Evolutionary conservation across 2,888 invertebrate genomes (phyloP).

Genomic region (Bibio marci): DNA sequence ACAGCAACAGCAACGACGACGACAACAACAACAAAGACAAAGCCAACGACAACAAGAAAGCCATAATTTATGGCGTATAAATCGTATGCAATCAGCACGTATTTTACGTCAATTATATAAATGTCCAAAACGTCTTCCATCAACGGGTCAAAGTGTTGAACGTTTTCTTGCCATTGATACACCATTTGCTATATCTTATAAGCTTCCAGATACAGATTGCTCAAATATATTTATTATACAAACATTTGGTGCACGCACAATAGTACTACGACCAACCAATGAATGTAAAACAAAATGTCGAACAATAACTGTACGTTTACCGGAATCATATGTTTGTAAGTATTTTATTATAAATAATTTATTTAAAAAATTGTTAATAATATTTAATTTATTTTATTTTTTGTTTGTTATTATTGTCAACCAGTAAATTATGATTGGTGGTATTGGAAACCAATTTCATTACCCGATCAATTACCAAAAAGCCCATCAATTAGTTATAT

Average conservation of each 20-base stretch:
- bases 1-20: too few species aligned
- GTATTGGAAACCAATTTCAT: slow-evolving; percentile 54
- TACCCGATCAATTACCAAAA: slow-evolving; percentile 39
- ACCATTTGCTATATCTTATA: slow-evolving; percentile 42
- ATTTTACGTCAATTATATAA: slow-evolving; percentile 53
- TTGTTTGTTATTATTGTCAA: slow-evolving; percentile 15
- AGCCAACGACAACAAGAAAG: slow-evolving; percentile 12
- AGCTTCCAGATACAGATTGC: slow-evolving; percentile 65
- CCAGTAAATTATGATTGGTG: slow-evolving; percentile 62
- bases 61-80: slow-evolving; percentile 43
- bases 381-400: neutral
- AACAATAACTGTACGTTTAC: slow-evolving; percentile 49
- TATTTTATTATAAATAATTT: slow-evolving; percentile 12
- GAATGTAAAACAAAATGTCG: slow-evolving; percentile 59
- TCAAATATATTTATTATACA: slow-evolving; percentile 60
- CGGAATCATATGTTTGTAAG: slow-evolving; percentile 62
- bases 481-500: slow-evolving; percentile 42
- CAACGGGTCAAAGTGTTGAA: slow-evolving; percentile 60
- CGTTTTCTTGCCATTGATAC: slow-evolving; percentile 62
- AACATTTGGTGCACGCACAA: slow-evolving; percentile 51
- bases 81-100: slow-evolving; percentile 56
- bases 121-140: slow-evolving; percentile 49
- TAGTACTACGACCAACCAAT: slow-evolving; percentile 56
- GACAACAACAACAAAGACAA: too few species aligned
- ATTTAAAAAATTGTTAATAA: neutral